These are phyloP conservation scores for Cynopterus brachyotis DNA, from an alignment of 2,113 vertebrate genomes.

Conservation along the genomic window DNA sequence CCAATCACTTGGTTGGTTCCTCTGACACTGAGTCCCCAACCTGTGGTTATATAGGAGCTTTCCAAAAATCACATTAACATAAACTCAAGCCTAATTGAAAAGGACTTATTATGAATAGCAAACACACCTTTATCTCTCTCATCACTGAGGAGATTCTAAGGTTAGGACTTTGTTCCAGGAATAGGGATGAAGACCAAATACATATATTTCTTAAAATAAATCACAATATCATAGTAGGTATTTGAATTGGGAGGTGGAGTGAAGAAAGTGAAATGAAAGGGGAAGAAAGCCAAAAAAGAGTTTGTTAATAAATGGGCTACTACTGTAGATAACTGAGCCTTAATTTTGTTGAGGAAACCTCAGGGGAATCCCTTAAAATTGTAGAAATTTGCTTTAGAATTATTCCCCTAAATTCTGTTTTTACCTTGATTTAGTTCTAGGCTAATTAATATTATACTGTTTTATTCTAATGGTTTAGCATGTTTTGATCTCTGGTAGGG, in stretches of 20 bases:
- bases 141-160: neutral
- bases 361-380: neutral
- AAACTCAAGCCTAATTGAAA: neutral
- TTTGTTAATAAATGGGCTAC: neutral
- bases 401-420: neutral
- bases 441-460: neutral
- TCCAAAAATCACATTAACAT: neutral
- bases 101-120: neutral
- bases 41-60: neutral
- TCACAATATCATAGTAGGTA: neutral
- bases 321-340: neutral
- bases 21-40: neutral
- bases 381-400: conserved; percentile 5
- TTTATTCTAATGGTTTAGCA: neutral
- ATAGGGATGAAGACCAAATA: neutral
- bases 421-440: neutral
- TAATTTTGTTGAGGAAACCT: neutral
- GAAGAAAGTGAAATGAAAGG: neutral
- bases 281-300: neutral
- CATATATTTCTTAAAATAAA: neutral
- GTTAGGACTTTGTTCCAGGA: neutral
- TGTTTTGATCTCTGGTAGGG: neutral
- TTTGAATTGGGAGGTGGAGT: neutral
- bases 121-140: neutral
- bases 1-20: neutral